Evolutionary conservation across 1,140 invertebrate genomes (phyloP).

Genomic region (Saccostrea glomerata): DNA sequence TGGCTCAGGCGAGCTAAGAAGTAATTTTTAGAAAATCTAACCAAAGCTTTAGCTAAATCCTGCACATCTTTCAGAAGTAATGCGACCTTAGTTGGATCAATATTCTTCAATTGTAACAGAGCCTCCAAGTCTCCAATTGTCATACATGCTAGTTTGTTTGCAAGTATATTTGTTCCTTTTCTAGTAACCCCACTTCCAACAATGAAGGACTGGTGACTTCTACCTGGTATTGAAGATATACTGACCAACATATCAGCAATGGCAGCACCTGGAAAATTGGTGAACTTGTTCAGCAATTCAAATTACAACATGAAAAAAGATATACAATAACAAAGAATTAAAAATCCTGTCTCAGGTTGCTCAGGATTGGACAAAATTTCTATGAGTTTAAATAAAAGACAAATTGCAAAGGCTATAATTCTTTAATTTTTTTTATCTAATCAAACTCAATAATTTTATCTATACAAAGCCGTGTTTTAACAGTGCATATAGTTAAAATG

Average conservation of each 20-base stretch:
- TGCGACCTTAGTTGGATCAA: conserved; percentile 60
- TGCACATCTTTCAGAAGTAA: conserved; percentile 62
- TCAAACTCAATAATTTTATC: too few relatives aligned
- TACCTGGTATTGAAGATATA: neutral
- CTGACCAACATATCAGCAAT: neutral
- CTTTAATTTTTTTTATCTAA: too few relatives aligned
- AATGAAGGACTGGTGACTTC: conserved; percentile 49
- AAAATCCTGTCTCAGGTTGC: too few relatives aligned
- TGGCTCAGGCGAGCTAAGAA: too few relatives aligned
- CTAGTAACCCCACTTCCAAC: conserved; percentile 63
- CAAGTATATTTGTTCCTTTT: conserved; percentile 58
- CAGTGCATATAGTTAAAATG: too few relatives aligned
- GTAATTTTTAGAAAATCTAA: conserved; percentile 1
- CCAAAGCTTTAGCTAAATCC: conserved; percentile 61
- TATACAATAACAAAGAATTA: too few relatives aligned
- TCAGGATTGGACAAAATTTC: too few relatives aligned
- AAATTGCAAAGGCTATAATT: too few relatives aligned
- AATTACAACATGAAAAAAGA: too few relatives aligned
- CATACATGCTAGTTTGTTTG: conserved; percentile 66
- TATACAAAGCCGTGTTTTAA: too few relatives aligned
- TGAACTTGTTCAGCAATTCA: neutral
- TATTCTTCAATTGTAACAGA: conserved; percentile 61
- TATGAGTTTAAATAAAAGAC: too few relatives aligned
- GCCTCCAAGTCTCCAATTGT: conserved; percentile 64
- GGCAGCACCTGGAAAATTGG: neutral